Evolutionary conservation across 2,888 invertebrate genomes (phyloP), one percentile per base, ranked within the genome.

Genomic region (Cordylochernes scorpioides): DNA sequence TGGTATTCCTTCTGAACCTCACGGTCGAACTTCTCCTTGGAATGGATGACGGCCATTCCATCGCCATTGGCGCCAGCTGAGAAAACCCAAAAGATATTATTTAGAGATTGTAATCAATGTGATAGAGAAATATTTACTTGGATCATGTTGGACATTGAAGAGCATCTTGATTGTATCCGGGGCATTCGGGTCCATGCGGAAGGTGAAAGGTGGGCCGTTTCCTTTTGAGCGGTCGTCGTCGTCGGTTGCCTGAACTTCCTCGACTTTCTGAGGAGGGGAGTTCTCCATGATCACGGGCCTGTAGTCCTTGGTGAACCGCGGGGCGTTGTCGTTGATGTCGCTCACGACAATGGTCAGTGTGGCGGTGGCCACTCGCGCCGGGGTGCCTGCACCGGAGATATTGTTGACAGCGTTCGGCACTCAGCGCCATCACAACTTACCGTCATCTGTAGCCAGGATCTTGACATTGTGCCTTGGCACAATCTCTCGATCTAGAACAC

Each of bases 131-230:
- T 15, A 42, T 47, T 37, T 37, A 52, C 51, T 45, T 27, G 44
- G 47, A 36, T 49, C 45, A 42, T 52, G 54, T 18, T 45, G 42
- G 28, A 57, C 46, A 17, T 42, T 45, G 37, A 57, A 50, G 49
- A 60, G 59, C 58, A 64, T 60, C 43, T 62, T 61, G 32, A 82
- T 71, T 35, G 72, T 71, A 8, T 60, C 55, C 15, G 65, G 61
- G 0, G 71, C 68, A 13, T 63, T 62, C 3, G 59, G 56, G 44
- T 68, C 68, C 28, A 78, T 58, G 3, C 58, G 54, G 52, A 72
- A 72, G 3, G 63, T 62, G 54, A 82, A 86, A 0, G 84, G 84
- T 0, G 75, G 70, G 1, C 84, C 84, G 47, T 82, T 82, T 4
- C 33, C 39, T 13, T 32, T 29, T 4, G 38, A 28, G 14, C 35